A percentile compares a stretch with the other conserved stretches of the same genome.
phyloP scores from a whole-genome alignment of 2,113 vertebrate species.

The Engraulis encrasicolus region DNA sequence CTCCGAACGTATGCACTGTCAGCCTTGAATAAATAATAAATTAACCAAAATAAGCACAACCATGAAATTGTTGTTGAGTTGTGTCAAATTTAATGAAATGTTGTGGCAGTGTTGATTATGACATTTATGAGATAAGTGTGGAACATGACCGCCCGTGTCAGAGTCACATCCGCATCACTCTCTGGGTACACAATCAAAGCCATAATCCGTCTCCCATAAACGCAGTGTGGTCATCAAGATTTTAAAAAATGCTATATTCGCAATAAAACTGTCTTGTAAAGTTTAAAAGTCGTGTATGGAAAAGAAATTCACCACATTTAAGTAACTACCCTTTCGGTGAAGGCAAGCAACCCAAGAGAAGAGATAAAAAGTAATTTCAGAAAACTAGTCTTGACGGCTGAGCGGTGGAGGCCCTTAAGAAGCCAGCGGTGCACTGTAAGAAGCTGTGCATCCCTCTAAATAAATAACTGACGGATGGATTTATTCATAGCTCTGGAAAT shows the following conservation, averaged over 20 bases:
- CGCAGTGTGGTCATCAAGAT: neutral
- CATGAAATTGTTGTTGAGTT: neutral
- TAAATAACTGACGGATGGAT: neutral
- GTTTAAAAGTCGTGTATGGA: neutral
- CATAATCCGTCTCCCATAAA: neutral
- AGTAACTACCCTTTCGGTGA: neutral
- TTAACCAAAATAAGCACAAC: neutral
- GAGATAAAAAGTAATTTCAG: neutral
- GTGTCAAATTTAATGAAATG: neutral
- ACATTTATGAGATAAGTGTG: conserved; percentile 3
- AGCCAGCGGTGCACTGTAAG: no score
- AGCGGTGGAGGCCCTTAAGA: neutral
- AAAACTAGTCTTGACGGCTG: neutral
- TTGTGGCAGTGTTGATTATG: neutral
- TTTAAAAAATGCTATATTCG: neutral
- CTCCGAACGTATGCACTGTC: neutral
- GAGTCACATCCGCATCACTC: neutral
- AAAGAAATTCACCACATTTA: conserved; percentile 8
- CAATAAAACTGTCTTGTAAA: conserved; percentile 13
- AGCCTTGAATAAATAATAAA: neutral
- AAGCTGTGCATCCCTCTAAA: neutral
- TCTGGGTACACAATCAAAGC: neutral
- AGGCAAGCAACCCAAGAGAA: neutral
- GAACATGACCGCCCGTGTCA: neutral
- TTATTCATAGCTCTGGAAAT: neutral